Evolutionary conservation across 2,797 vertebrate species (phyloP), one percentile per base, ranked within the genome.

Genomic region (Siniperca obscura): DNA sequence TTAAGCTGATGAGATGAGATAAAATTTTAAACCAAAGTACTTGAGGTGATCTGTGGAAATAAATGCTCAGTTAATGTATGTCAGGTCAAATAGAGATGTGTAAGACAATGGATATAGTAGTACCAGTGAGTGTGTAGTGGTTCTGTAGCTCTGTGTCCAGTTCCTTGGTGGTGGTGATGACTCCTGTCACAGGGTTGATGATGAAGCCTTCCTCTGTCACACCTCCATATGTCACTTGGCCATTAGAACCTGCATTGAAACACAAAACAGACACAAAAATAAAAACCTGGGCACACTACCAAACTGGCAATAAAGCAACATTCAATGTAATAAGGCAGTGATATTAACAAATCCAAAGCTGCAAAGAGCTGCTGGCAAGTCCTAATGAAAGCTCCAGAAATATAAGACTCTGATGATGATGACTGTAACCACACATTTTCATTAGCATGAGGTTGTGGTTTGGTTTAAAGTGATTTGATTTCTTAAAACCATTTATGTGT

Each of bases 201-300:
- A 96, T 92, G 84, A 99, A 99, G 0, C 95, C 96, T 0, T 97
- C 96, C 13, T 97, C 97, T 17, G 96, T 95, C 67, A 99, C 91
- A 5, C 97, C 97, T n/a, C 97, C 98, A 0, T 98, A 99, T 0
- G 92, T 97, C 79, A 99, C 96, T 22, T 96, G 95, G 13, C 98
- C 98, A 3, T 98, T 98, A 70, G 95, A 90, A 46, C 97, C 97
- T 98, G 80, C 16, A 81, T 79, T 14, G 2, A 78, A 72, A 82
- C 27, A 89, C 52, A 78, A 66, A 12, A 67, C 36, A 80, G 7
- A 42, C 4, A 55, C 4, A 34, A 50, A 77, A 59, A 70, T 12
- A 42, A 82, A 30, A 21, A 7, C 2, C 7, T 40, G 36, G 11
- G 19, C 42, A 84, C 7, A 13, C 6, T 22, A 68, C 25, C 3